Conservation (phyloP, 2,888 invertebrate species). For the Aquatica leii region DNA sequence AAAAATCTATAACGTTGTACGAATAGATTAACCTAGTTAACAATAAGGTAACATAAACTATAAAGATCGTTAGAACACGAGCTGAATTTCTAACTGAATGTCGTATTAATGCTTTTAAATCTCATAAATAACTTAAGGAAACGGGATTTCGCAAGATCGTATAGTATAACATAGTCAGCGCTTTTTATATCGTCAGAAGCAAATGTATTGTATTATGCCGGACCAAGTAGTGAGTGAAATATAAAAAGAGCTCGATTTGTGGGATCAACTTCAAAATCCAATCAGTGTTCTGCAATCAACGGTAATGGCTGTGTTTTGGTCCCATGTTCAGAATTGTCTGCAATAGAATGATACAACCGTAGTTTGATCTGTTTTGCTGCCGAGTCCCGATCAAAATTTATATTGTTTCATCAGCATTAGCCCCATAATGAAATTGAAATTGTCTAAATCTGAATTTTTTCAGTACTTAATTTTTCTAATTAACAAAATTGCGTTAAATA, state of each 20-base stretch:
- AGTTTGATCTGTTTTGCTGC: slow-evolving; percentile 26
- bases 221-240: slow-evolving; percentile 39
- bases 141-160: neutral
- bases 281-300: slow-evolving; percentile 58
- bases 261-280: slow-evolving; percentile 57
- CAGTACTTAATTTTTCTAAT: neutral
- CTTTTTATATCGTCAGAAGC: slow-evolving; percentile 16
- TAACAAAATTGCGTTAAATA: neutral
- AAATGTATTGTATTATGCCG: slow-evolving; percentile 25
- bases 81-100: no score
- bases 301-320: slow-evolving; percentile 56
- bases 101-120: slow-evolving; percentile 3
- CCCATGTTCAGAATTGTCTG: slow-evolving; percentile 35
- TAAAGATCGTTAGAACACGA: no score
- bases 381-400: slow-evolving; percentile 19
- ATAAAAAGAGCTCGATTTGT: slow-evolving; percentile 52
- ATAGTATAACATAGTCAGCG: slow-evolving; percentile 18
- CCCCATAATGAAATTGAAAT: slow-evolving; percentile 9
- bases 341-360: slow-evolving; percentile 26
- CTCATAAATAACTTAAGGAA: slow-evolving; percentile 8
- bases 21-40: no score
- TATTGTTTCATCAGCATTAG: slow-evolving; percentile 12
- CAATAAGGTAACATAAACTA: no score
- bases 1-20: no score
- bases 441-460: neutral